A percentile compares a stretch with the other conserved stretches of the same genome.
phyloP scores from a whole-genome alignment of 2,797 vertebrate genomes.

The Lacerta viridis region DNA sequence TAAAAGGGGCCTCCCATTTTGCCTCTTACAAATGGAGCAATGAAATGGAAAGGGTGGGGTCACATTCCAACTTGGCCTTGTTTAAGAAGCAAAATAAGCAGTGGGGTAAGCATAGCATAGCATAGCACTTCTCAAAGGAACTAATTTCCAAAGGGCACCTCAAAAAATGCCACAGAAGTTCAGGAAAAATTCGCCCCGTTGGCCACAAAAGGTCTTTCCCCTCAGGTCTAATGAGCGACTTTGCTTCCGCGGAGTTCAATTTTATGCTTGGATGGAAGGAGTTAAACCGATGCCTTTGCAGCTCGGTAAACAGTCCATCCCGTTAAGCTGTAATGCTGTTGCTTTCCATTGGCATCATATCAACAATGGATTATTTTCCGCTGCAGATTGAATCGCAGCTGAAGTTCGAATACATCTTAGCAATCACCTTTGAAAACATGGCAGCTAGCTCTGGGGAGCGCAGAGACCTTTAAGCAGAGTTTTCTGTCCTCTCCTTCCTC shows the following conservation, averaged over 20 bases:
- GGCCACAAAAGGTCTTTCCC: conserved; percentile 47
- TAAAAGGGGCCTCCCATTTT: not conserved
- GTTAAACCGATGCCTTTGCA: conserved; percentile 69
- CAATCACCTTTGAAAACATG: conserved; percentile 55
- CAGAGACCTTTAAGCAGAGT: conserved; percentile 41
- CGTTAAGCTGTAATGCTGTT: conserved; percentile 61
- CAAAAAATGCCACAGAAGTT: conserved; percentile 48
- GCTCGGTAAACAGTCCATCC: conserved; percentile 57
- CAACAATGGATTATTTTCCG: conserved; percentile 71
- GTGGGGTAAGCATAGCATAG: conserved; percentile 38
- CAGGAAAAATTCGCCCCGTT: not conserved
- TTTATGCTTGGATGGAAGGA: conserved; percentile 67
- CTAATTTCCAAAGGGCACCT: conserved; percentile 40
- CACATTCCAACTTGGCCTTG: not conserved
- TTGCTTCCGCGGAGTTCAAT: conserved; percentile 64
- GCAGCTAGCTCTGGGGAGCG: conserved; percentile 29
- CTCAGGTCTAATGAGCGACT: conserved; percentile 40
- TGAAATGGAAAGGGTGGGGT: not conserved
- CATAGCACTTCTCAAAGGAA: not conserved
- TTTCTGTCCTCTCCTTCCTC: conserved; percentile 32
- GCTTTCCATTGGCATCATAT: conserved; percentile 69
- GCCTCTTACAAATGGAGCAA: not conserved
- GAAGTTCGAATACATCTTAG: conserved; percentile 65
- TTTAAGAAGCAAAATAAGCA: conserved; percentile 52
- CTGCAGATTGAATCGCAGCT: conserved; percentile 64